phyloP scores from a whole-genome alignment of 2,888 invertebrate species.

The Melieria omissa region DNA sequence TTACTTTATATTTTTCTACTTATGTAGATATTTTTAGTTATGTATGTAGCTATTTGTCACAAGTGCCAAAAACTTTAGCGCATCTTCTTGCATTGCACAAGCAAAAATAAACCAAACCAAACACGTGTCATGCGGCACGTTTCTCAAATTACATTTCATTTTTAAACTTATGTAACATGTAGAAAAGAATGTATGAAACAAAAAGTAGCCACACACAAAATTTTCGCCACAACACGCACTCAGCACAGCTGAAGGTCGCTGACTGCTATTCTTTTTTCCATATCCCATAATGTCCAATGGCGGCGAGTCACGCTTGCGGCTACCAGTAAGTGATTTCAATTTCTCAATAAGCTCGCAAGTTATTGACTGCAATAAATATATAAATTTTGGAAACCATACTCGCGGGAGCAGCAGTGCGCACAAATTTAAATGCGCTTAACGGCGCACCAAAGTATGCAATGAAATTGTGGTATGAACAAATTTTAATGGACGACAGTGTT shows the following conservation, averaged over 20 bases:
- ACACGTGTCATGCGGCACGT: constrained; percentile 43
- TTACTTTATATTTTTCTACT: background rate
- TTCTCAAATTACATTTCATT: constrained; percentile 53
- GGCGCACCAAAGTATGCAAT: constrained; percentile 7
- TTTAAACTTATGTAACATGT: constrained; percentile 48
- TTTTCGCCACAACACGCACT: background rate
- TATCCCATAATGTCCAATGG: no score
- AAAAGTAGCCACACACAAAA: background rate
- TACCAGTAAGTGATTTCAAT: constrained; percentile 29
- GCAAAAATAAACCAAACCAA: background rate
- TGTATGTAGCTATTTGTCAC: no score
- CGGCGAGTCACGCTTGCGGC: background rate
- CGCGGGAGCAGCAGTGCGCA: background rate
- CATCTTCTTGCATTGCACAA: no score
- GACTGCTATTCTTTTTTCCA: no score
- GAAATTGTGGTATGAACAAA: background rate
- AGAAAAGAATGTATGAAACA: constrained; percentile 47
- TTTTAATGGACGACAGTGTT: no score
- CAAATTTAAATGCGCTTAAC: background rate
- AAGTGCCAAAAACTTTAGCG: no score
- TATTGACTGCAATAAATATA: constrained; percentile 28
- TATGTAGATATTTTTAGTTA: background rate
- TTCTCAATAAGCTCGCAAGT: constrained; percentile 27
- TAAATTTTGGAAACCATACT: background rate
- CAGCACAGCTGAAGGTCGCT: background rate